Evolutionary conservation across 2,888 invertebrate genomes (phyloP).

Genomic region (Campopleginae sp.): DNA sequence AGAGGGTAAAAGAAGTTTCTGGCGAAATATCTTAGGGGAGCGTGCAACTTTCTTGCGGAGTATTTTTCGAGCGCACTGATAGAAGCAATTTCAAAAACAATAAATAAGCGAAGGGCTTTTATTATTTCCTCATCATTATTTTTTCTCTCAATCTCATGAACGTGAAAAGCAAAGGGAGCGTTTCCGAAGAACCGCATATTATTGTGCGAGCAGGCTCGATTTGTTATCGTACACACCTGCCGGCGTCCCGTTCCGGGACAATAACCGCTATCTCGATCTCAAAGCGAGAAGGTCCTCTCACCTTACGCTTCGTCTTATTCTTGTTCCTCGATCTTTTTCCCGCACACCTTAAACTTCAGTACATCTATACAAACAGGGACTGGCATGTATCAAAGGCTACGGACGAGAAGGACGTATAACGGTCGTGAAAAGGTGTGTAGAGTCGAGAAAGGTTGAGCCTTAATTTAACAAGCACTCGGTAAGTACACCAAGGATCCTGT

Average conservation of each 20-base stretch:
- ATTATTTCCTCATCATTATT: constrained; percentile 1
- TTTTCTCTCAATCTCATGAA: constrained; percentile 4
- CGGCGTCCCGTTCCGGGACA: constrained; percentile 78
- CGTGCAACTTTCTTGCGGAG: no score
- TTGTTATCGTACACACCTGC: constrained; percentile 81
- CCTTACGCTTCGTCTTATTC: constrained; percentile 65
- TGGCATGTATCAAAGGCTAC: constrained; percentile 4
- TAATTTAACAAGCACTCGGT: background rate
- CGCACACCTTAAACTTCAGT: constrained; percentile 23
- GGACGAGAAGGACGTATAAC: constrained; percentile 39
- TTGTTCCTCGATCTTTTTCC: constrained; percentile 33
- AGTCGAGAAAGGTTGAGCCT: background rate
- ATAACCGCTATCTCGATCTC: constrained; percentile 80
- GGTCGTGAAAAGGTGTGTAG: background rate
- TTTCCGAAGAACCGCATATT: constrained; percentile 64
- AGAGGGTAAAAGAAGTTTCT: no score
- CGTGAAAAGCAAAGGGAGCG: constrained; percentile 44
- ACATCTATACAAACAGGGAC: constrained; percentile 6
- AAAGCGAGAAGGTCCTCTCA: constrained; percentile 74
- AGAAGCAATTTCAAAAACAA: background rate
- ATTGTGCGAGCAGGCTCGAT: constrained; percentile 71
- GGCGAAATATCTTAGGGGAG: no score
- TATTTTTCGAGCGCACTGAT: no score
- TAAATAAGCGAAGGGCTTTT: background rate
- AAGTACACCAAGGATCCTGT: background rate